Base-by-base conservation (phyloP, 2,113 vertebrate species). In the Sphaerodactylus townsendi region DNA sequence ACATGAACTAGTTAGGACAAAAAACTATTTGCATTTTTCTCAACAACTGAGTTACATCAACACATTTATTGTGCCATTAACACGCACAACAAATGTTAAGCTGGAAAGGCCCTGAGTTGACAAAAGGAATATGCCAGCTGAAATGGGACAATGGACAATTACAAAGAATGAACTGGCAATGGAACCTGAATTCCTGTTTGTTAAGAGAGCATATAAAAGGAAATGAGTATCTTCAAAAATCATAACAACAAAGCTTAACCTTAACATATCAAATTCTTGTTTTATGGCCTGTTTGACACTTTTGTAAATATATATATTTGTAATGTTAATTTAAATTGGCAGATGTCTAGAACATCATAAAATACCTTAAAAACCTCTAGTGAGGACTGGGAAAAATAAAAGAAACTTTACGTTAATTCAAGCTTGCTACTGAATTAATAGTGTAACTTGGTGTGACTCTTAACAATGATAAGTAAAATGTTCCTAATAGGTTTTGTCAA, bases 291-390 rank as follows among this genome's bases (percentile, higher is more conserved):
- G 1, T 3, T 44, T 1, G 72, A 13, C 10, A 2, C 68, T 59
- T 33, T 91, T 90, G 86, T 93, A 94, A 64, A 62, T 46, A 35
- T 78, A 81, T 0, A 89, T 69, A 84, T n/a, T n/a, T 79, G 37
- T 88, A 68, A 87, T 82, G 85, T 72, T 92, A 30, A 79, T 79
- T 90, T 81, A 70, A 80, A 53, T 35, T 15, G 6, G 90, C 86
- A 87, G 92, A 85, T 82, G 68, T 82, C 86, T 86, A 82, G 88
- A 77, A 93, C 92, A 89, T 72, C 56, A 33, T 64, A 91, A 91
- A 85, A 10, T 48, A 37, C 86, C 90, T 76, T n/a, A n/a, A 92
- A 89, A 93, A 85, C 85, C 68, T 68, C 86, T 84, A 39, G 73
- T 90, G 86, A 83, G 82, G 90, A 89, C 1, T 23, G 9, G 11